Conservation (phyloP, 2,888 invertebrate species). For the Protodeltote pygarga region DNA sequence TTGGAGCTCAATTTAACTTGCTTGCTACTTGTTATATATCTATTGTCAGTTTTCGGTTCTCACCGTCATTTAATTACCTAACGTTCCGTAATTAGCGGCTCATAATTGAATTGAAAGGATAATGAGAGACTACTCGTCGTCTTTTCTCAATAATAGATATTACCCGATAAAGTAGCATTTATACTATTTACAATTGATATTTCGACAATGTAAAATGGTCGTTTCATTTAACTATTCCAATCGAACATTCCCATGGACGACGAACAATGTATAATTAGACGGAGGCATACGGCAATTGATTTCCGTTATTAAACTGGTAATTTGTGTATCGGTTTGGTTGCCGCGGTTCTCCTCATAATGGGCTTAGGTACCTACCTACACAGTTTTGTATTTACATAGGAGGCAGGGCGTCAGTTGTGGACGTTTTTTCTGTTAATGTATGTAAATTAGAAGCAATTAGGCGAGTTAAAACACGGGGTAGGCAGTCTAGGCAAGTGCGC, state of each 20-base stretch:
- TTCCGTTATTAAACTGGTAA: constrained; percentile 75
- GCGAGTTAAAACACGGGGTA: constrained; percentile 86
- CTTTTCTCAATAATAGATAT: constrained; percentile 70
- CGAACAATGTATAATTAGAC: constrained; percentile 64
- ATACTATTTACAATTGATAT: constrained; percentile 60
- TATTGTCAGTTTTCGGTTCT: constrained; percentile 82
- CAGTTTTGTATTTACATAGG: constrained; percentile 73
- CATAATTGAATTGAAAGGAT: constrained; percentile 78
- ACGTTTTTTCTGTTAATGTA: constrained; percentile 82
- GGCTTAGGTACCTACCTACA: constrained; percentile 53
- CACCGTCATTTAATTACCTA: constrained; percentile 81
- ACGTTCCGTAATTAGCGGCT: constrained; percentile 79
- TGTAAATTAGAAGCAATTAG: constrained; percentile 87
- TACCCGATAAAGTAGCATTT: constrained; percentile 63
- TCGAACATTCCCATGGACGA: constrained; percentile 62
- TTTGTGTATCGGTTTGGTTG: constrained; percentile 66
- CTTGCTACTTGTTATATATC: constrained; percentile 69
- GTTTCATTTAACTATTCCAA: constrained; percentile 33
- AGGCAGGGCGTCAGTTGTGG: constrained; percentile 77
- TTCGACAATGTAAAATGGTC: constrained; percentile 54
- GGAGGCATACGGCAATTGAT: constrained; percentile 70
- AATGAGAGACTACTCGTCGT: constrained; percentile 70
- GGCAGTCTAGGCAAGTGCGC: constrained; percentile 83
- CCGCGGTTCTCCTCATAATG: constrained; percentile 60
- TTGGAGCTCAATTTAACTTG: constrained; percentile 64